Conservation (phyloP, 2,797 vertebrate genomes). For the Epinephelus coioides region DNA sequence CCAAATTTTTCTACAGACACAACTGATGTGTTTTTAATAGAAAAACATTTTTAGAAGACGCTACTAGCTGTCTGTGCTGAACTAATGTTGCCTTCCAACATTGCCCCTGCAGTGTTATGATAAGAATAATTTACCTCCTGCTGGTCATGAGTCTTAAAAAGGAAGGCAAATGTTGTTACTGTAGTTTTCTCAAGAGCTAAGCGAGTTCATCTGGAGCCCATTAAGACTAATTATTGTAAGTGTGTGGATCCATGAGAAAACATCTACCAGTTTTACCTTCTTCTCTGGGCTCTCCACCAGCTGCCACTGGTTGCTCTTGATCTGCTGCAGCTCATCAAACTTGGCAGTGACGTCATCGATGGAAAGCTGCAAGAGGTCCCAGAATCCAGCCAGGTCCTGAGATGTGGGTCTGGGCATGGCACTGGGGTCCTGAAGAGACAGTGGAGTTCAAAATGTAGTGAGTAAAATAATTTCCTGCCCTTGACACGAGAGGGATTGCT, state of each 20-base stretch:
- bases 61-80: conserved; percentile 8
- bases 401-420: conserved; percentile 99
- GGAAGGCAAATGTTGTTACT: conserved; percentile 24
- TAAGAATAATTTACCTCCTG: conserved; percentile 49
- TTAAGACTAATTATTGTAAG: conserved; percentile 47
- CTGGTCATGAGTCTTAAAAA: conserved; percentile 46
- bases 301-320: conserved; percentile 97
- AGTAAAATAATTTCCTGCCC: not conserved
- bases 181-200: conserved; percentile 42
- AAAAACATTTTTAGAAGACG: not conserved
- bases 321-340: conserved; percentile 97
- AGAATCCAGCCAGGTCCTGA: conserved; percentile 98
- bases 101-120: conserved; percentile 42
- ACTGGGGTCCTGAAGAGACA: conserved; percentile 91
- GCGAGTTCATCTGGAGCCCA: conserved; percentile 46
- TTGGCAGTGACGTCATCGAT: conserved; percentile 99
- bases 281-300: conserved; percentile 92
- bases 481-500: not conserved
- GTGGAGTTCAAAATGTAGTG: not conserved
- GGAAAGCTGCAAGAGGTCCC: conserved; percentile 98
- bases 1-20: not conserved
- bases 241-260: not conserved
- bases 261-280: conserved; percentile 85
- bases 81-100: conserved; percentile 14
- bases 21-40: not conserved